These are phyloP conservation scores for Cathartes aura DNA, from an alignment of 2,113 vertebrate species.

Conservation along the genomic window DNA sequence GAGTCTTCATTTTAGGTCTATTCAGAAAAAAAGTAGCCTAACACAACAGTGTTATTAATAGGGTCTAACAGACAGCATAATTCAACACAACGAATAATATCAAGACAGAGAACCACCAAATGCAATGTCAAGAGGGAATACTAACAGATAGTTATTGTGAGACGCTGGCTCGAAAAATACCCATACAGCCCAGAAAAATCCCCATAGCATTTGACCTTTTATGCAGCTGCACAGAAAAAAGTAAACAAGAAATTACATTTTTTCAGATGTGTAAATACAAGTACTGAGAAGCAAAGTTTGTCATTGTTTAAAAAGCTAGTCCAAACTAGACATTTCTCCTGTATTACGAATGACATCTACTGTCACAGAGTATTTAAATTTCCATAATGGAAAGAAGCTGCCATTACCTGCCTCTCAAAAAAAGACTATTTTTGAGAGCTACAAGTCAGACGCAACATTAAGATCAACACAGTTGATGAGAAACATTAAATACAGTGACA, in stretches of 20 bases:
- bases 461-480: neutral
- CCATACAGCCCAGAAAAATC: constrained; percentile 31
- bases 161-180: constrained; percentile 1
- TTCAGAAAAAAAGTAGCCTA: neutral
- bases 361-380: neutral
- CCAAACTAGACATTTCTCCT: neutral
- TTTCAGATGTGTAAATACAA: constrained; percentile 46
- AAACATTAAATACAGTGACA: neutral
- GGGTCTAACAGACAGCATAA: neutral
- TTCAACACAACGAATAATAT: neutral
- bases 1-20: neutral
- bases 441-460: neutral
- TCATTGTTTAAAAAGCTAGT: neutral
- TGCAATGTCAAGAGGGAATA: constrained; percentile 18
- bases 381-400: neutral
- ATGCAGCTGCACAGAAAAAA: constrained; percentile 65
- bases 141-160: constrained; percentile 54
- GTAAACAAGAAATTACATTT: constrained; percentile 47
- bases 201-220: constrained; percentile 17
- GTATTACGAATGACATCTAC: neutral
- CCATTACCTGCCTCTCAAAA: neutral
- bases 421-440: neutral
- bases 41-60: neutral
- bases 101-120: constrained; percentile 7
- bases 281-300: neutral